These are phyloP conservation scores for Folsomia manolachei DNA, from an alignment of 2,888 invertebrate genomes.

Conservation along the genomic window DNA sequence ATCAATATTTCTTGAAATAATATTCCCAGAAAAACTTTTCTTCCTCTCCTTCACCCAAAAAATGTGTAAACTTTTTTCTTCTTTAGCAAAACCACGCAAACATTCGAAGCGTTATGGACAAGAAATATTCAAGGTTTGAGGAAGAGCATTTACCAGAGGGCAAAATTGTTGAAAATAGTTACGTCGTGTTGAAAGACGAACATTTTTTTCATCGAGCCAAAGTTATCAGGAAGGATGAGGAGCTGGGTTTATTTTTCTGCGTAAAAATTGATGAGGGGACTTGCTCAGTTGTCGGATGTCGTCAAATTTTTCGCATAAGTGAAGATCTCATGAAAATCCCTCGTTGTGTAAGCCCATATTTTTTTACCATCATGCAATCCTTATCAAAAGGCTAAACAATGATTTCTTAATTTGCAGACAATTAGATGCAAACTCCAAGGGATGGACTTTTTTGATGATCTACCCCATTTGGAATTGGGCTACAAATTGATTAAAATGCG, in stretches of 20 bases:
- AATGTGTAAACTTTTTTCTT: not conserved
- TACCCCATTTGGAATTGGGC: not conserved
- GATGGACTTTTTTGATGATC: constrained; percentile 7
- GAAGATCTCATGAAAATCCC: not conserved
- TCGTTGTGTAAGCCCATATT: not conserved
- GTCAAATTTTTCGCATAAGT: not conserved
- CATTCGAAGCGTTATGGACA: not conserved
- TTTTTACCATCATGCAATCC: not conserved
- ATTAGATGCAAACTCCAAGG: constrained; percentile 10
- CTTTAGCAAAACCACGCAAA: not conserved
- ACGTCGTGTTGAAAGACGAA: not conserved
- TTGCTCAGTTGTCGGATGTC: not conserved
- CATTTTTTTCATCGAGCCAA: not conserved
- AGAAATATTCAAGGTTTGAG: not conserved
- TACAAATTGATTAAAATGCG: not conserved
- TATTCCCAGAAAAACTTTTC: not conserved
- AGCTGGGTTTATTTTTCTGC: not conserved
- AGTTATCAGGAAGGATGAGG: not conserved
- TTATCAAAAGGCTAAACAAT: no score
- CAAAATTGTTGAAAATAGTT: not conserved
- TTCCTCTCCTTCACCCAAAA: not conserved
- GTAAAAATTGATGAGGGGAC: constrained; percentile 10
- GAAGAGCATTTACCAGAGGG: not conserved
- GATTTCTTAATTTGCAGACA: not conserved
- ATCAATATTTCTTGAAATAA: not conserved